Evolutionary conservation across 92 coral and sea anemone genomes (phyloP).

Genomic region (Virgularia gustaviana): DNA sequence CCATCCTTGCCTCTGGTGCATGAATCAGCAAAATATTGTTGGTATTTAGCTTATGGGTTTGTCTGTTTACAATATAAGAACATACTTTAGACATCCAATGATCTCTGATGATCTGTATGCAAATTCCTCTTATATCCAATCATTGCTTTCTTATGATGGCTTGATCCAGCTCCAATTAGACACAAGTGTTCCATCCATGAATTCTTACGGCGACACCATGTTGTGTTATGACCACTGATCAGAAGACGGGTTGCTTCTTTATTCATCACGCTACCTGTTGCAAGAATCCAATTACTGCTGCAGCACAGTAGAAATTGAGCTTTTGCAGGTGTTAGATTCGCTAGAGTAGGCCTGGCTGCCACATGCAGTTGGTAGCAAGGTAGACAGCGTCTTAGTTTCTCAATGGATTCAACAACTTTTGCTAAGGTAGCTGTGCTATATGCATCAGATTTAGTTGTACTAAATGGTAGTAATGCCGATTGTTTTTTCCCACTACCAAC

Average conservation of each 20-base stretch:
- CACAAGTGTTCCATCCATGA: slow-evolving; percentile 6
- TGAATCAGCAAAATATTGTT: too few species aligned
- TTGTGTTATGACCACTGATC: not conserved
- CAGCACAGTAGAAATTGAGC: not conserved
- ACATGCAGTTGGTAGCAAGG: not conserved
- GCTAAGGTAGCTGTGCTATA: not conserved
- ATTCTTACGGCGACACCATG: not conserved
- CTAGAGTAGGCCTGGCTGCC: not conserved
- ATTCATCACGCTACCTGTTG: too few species aligned
- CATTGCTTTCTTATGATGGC: not conserved
- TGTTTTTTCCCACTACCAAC: not conserved
- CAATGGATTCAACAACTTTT: not conserved
- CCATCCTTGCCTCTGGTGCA: too few species aligned
- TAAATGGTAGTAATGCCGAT: not conserved
- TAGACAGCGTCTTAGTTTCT: not conserved
- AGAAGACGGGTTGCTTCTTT: too few species aligned
- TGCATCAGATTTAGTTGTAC: not conserved
- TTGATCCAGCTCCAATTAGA: not conserved
- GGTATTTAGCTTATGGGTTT: too few species aligned
- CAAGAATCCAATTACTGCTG: too few species aligned
- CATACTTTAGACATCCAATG: too few species aligned
- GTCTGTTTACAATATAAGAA: too few species aligned
- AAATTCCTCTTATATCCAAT: not conserved
- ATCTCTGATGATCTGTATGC: not conserved
- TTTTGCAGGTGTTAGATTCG: not conserved